Evolutionary conservation across 2,113 vertebrate genomes (phyloP).

Genomic region (Thunnus maccoyii): DNA sequence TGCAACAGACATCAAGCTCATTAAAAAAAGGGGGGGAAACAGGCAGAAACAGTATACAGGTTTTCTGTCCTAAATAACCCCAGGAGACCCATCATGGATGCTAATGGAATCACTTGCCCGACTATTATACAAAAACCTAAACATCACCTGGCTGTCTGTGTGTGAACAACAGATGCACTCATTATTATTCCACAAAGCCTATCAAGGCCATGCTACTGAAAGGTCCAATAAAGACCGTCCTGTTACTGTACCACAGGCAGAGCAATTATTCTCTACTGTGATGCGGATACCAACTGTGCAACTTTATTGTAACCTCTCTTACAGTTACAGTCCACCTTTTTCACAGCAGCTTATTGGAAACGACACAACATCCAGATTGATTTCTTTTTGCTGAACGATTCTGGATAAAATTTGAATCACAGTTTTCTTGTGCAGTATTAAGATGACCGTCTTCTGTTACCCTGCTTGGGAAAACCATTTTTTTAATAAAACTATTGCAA

Average conservation of each 20-base stretch:
- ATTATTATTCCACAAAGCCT: constrained; percentile 77
- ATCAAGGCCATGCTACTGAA: constrained; percentile 66
- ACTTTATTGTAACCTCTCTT: constrained; percentile 42
- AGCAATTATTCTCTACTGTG: constrained; percentile 40
- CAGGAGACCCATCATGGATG: constrained; percentile 77
- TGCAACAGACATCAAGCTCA: constrained; percentile 57
- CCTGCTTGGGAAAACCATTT: neutral
- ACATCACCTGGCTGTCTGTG: constrained; percentile 71
- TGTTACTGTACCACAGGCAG: constrained; percentile 42
- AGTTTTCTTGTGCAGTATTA: neutral
- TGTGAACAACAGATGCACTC: constrained; percentile 74
- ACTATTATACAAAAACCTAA: constrained; percentile 76
- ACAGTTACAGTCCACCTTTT: constrained; percentile 16
- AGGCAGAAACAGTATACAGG: constrained; percentile 49
- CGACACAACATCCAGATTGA: neutral
- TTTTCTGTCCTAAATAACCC: constrained; percentile 71
- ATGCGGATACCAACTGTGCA: constrained; percentile 33
- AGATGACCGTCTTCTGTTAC: neutral
- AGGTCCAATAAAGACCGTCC: constrained; percentile 55
- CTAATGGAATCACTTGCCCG: constrained; percentile 78
- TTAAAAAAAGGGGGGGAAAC: constrained; percentile 24
- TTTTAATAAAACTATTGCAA: neutral
- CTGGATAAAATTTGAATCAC: neutral
- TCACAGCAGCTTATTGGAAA: neutral
- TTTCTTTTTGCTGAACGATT: neutral